These are phyloP conservation scores for Sylvilagus bachmani DNA, from an alignment of 2,113 vertebrate genomes.

Conservation along the genomic window DNA sequence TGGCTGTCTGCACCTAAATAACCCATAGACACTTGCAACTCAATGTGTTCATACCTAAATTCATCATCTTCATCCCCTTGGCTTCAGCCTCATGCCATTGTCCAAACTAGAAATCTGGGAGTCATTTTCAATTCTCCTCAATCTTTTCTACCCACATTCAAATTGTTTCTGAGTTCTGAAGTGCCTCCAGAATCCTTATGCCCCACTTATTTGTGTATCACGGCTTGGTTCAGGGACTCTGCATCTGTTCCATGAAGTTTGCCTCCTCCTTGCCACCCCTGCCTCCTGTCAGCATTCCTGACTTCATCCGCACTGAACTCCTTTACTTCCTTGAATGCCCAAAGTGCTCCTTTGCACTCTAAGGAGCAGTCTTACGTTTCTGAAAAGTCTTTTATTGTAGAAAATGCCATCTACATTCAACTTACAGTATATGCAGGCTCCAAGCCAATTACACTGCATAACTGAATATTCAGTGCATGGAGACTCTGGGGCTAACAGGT, in stretches of 20 bases:
- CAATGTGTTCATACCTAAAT: background rate
- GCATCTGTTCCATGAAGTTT: background rate
- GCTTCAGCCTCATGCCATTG: background rate
- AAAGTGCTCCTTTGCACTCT: background rate
- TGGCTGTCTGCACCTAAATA: background rate
- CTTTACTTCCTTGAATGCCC: background rate
- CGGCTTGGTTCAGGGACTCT: background rate
- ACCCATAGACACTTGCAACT: background rate
- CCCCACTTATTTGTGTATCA: background rate
- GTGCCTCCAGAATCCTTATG: background rate
- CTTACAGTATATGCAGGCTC: conserved; percentile 29
- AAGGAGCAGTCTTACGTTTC: conserved; percentile 57
- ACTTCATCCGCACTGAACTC: background rate
- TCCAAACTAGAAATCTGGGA: background rate
- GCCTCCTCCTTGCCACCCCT: background rate
- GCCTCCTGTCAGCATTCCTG: background rate
- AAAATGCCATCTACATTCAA: conserved; percentile 69
- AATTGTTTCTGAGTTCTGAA: conserved; percentile 16
- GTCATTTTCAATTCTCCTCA: background rate
- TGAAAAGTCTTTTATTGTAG: conserved; percentile 51
- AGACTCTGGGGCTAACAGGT: background rate
- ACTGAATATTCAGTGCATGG: conserved; percentile 57
- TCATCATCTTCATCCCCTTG: conserved; percentile 21
- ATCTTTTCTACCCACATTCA: background rate
- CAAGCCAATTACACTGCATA: conserved; percentile 44